These are phyloP conservation scores for Leptestheria dahalacensis DNA, from an alignment of 1,140 invertebrate species.

Conservation along the genomic window DNA sequence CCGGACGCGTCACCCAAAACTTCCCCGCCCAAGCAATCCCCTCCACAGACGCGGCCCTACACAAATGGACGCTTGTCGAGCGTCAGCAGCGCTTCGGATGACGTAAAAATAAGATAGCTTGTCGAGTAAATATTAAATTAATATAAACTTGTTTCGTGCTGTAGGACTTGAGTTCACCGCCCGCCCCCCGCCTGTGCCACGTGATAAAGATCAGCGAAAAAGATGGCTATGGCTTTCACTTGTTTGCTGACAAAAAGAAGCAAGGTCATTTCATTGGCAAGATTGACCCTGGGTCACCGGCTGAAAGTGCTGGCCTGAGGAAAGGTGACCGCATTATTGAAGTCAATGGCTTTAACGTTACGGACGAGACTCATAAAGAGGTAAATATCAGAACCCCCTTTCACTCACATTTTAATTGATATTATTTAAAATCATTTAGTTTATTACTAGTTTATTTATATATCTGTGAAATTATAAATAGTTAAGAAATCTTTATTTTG, in stretches of 20 bases:
- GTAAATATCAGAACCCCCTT: constrained; percentile 23
- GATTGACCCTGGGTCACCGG: constrained; percentile 84
- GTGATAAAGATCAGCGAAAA: constrained; percentile 81
- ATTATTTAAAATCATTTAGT: not conserved
- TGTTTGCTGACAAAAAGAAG: constrained; percentile 84
- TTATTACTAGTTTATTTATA: not conserved
- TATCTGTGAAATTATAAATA: not conserved
- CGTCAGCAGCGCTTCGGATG: not conserved
- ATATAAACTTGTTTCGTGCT: not conserved
- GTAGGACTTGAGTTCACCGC: constrained; percentile 8
- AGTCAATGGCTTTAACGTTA: constrained; percentile 83
- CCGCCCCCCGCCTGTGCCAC: constrained; percentile 52
- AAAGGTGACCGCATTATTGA: constrained; percentile 87
- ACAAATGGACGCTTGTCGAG: not conserved
- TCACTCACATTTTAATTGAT: too few species aligned
- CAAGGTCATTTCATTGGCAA: constrained; percentile 94
- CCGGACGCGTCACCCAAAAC: constrained; percentile 1
- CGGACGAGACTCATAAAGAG: constrained; percentile 86
- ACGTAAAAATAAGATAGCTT: not conserved
- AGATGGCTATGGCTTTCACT: constrained; percentile 95
- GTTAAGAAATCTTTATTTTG: not conserved
- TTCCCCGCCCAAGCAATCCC: not conserved
- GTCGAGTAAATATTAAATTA: not conserved
- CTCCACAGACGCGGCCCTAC: not conserved
- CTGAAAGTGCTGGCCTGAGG: constrained; percentile 69